Percentiles rank a stretch among this genome's conserved stretches.
Conservation (phyloP, 2,797 vertebrate species). For the Pseudopleuronectes americanus region DNA sequence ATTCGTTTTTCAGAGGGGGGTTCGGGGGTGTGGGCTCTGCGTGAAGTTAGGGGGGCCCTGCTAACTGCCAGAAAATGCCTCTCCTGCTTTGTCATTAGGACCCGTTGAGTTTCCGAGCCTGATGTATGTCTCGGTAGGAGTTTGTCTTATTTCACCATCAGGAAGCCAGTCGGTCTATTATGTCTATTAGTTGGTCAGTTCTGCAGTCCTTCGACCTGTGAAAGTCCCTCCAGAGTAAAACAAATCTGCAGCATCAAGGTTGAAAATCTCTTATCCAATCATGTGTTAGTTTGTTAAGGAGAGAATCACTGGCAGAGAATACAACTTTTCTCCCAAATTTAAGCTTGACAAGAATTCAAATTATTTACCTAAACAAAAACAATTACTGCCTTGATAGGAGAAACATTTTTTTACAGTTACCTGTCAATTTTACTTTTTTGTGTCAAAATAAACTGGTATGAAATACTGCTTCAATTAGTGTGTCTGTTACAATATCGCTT, state of each 20-base stretch:
- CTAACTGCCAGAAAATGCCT: conserved; percentile 38
- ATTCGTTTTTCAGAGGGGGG: conserved; percentile 51
- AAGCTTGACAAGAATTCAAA: too few relatives aligned
- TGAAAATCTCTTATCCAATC: background rate
- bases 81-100: conserved; percentile 42
- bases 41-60: conserved; percentile 36
- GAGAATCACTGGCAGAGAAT: too few relatives aligned
- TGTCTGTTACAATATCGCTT: too few relatives aligned
- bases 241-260: conserved; percentile 1
- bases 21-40: conserved; percentile 38
- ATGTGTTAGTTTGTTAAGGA: too few relatives aligned
- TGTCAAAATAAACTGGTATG: background rate
- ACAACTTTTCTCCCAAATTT: too few relatives aligned
- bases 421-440: conserved; percentile 4
- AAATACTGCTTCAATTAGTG: too few relatives aligned
- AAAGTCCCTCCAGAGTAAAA: conserved; percentile 2
- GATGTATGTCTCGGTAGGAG: conserved; percentile 35
- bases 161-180: conserved; percentile 12
- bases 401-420: background rate
- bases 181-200: conserved; percentile 16
- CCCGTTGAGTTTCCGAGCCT: conserved; percentile 39
- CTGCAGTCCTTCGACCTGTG: background rate
- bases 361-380: too few relatives aligned
- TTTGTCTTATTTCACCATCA: conserved; percentile 43
- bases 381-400: background rate